Evolutionary conservation across 2,113 vertebrate species (phyloP).

Genomic region (Saimiri boliviensis): DNA sequence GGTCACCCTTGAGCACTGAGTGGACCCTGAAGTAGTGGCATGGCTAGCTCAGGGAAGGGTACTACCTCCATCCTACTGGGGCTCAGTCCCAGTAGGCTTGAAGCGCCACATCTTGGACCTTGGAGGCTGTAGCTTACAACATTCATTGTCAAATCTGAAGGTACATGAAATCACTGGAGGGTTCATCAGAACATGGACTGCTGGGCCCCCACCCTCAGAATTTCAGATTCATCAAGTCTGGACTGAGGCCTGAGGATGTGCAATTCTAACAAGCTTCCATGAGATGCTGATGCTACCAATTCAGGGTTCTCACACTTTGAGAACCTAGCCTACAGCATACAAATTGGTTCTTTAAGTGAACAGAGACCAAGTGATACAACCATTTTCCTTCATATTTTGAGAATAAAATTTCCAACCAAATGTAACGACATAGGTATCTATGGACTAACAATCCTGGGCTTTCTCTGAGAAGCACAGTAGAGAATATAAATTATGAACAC

Average conservation of each 20-base stretch:
- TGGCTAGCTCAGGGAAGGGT: background rate
- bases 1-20: background rate
- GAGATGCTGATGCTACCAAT: background rate
- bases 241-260: background rate
- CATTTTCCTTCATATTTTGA: background rate
- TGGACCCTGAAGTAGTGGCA: background rate
- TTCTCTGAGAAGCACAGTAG: conserved; percentile 28
- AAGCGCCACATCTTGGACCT: background rate
- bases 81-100: background rate
- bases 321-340: background rate
- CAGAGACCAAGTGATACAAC: background rate
- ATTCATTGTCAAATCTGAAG: background rate
- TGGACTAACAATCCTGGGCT: background rate
- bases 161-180: background rate
- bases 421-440: background rate
- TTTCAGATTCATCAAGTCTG: background rate
- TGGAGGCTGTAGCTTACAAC: background rate
- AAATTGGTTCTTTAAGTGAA: background rate
- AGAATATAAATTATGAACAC: conserved; percentile 33
- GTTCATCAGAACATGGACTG: background rate
- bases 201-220: background rate
- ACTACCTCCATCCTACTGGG: background rate
- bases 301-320: background rate
- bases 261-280: background rate
- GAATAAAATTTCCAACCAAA: background rate